Conservation (phyloP, 2,113 vertebrate genomes). For the Puffinus mauretanicus region DNA sequence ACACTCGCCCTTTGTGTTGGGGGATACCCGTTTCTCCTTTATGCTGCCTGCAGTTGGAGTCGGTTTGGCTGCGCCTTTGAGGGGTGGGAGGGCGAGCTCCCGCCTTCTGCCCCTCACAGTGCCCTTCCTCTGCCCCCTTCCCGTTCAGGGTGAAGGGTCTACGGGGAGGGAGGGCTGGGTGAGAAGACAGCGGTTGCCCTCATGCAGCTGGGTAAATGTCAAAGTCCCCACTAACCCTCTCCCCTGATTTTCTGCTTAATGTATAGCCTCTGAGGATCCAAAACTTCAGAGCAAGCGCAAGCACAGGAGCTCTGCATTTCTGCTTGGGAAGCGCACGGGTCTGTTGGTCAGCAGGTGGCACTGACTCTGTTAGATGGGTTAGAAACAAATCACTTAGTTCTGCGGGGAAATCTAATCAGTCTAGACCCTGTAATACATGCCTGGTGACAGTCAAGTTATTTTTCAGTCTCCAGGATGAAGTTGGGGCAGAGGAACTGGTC, state of each 20-base stretch:
- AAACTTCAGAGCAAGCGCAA: neutral
- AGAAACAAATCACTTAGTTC: neutral
- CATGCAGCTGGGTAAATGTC: neutral
- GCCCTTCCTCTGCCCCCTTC: neutral
- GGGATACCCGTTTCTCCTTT: neutral
- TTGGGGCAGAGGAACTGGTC: neutral
- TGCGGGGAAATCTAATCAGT: neutral
- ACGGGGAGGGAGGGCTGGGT: neutral
- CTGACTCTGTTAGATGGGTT: neutral
- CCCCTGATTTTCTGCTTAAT: constrained; percentile 12
- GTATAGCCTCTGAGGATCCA: neutral
- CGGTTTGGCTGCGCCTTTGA: neutral
- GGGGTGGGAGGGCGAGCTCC: neutral
- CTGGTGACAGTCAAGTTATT: neutral
- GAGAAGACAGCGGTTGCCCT: neutral
- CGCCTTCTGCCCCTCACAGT: neutral
- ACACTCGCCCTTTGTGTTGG: neutral
- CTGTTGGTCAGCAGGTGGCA: constrained; percentile 3
- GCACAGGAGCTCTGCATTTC: neutral
- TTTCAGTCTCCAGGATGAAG: neutral
- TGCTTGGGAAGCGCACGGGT: neutral
- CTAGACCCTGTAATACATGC: neutral
- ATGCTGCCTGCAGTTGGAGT: neutral
- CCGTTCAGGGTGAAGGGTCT: neutral
- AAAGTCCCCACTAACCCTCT: neutral